Evolutionary conservation across 2,797 vertebrate species (phyloP).

Genomic region (Gallinago nigripennis): DNA sequence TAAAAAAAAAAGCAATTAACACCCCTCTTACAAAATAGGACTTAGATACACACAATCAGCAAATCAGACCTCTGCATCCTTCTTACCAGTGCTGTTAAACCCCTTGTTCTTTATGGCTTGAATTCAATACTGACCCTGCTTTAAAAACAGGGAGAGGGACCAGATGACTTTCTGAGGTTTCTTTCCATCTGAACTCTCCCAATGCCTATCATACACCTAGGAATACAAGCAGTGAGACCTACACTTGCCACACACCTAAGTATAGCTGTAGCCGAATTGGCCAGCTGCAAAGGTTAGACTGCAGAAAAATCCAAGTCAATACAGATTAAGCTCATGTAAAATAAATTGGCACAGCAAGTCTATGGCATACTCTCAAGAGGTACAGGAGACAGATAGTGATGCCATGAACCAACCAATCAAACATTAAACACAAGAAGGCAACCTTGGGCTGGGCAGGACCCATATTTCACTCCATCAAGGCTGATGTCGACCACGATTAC

Average conservation of each 20-base stretch:
- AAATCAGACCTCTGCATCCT: background rate
- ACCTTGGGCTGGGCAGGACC: background rate
- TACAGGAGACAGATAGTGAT: background rate
- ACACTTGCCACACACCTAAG: background rate
- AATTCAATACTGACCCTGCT: background rate
- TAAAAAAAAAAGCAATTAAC: background rate
- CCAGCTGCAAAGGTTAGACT: background rate
- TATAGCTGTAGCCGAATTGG: background rate
- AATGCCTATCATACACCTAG: accelerated
- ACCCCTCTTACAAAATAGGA: background rate
- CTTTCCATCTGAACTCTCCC: background rate
- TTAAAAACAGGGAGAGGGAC: background rate
- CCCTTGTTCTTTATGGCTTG: background rate
- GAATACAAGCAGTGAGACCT: background rate
- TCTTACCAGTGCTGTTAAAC: background rate
- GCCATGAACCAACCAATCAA: background rate
- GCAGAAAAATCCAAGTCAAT: background rate
- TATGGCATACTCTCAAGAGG: background rate
- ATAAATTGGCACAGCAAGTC: background rate
- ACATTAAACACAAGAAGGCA: background rate
- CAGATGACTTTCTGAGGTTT: background rate
- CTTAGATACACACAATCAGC: background rate
- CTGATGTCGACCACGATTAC: background rate
- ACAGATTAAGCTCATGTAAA: background rate
- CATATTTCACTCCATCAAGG: background rate